Conservation (phyloP, 2,797 vertebrate genomes). For the Leontocebus nigricollis region DNA sequence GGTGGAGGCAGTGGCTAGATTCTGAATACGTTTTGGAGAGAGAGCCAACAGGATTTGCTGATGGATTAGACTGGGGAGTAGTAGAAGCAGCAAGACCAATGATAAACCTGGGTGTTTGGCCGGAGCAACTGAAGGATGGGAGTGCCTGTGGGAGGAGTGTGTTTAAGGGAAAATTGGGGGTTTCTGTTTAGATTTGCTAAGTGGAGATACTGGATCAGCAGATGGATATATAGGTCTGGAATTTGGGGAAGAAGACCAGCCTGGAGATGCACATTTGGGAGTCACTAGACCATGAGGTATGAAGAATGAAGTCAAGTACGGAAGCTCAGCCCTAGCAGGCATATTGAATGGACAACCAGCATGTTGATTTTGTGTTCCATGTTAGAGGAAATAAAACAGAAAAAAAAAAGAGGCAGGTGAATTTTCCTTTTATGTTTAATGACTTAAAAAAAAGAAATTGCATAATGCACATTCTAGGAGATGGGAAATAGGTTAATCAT, state of each 20-base stretch:
- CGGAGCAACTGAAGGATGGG: neutral
- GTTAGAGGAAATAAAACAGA: neutral
- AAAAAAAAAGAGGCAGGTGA: neutral
- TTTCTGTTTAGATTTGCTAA: neutral
- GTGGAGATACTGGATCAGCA: neutral
- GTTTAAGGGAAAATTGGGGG: neutral
- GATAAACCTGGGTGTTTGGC: neutral
- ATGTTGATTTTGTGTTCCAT: neutral
- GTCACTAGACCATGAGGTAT: neutral
- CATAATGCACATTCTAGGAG: neutral
- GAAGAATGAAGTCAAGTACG: neutral
- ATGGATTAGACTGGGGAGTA: neutral
- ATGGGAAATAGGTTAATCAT: neutral
- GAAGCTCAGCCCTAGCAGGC: neutral
- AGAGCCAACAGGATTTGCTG: neutral
- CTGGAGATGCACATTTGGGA: neutral
- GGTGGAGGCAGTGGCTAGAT: neutral
- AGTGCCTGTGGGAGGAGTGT: neutral
- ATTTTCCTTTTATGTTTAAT: neutral
- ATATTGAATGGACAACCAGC: neutral
- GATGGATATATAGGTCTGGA: neutral
- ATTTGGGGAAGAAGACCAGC: neutral
- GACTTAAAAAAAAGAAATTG: neutral
- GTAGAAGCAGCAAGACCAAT: neutral
- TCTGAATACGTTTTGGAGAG: neutral